These are phyloP conservation scores for Tipula vernalis DNA, from an alignment of 2,888 invertebrate species.

Conservation along the genomic window DNA sequence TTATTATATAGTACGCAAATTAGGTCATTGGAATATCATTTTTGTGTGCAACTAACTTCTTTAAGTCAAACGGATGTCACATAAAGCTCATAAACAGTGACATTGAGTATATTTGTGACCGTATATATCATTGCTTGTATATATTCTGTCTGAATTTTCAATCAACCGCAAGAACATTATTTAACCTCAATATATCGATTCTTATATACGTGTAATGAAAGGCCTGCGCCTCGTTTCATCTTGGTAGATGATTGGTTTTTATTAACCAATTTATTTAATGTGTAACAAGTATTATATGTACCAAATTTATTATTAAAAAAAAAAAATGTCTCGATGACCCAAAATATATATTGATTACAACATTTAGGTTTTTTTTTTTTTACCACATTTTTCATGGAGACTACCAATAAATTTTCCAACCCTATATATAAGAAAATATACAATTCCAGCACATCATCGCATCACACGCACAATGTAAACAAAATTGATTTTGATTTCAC, in stretches of 20 bases:
- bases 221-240: neutral
- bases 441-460: neutral
- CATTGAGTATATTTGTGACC: neutral
- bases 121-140: neutral
- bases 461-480: neutral
- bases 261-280: neutral
- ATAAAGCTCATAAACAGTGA: neutral
- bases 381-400: neutral
- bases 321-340: neutral
- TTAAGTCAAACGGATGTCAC: neutral
- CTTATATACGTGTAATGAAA: neutral
- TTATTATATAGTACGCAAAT: neutral
- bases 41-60: neutral
- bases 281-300: neutral
- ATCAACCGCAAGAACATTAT: neutral
- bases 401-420: neutral
- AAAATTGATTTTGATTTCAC: neutral
- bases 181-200: neutral
- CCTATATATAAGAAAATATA: neutral
- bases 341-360: too few relatives aligned
- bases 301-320: neutral
- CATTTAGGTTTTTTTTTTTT: neutral
- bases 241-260: neutral
- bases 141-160: neutral
- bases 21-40: neutral